Evolutionary conservation across 2,113 vertebrate species (phyloP).

Genomic region (Chinchilla lanigera): DNA sequence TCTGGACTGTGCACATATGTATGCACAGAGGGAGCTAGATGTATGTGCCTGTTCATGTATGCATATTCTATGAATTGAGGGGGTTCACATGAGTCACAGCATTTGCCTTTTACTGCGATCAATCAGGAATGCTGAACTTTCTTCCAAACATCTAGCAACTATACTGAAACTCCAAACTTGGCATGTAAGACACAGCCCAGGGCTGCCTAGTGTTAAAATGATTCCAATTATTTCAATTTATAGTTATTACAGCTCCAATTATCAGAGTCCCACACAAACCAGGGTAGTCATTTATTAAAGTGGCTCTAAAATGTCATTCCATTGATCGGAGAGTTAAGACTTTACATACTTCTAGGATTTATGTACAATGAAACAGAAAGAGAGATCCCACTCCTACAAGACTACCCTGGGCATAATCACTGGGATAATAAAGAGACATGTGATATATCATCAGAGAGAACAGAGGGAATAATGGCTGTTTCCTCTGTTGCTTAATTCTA

Average conservation of each 20-base stretch:
- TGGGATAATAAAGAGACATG: neutral
- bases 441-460: slow-evolving; percentile 3
- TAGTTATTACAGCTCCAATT: neutral
- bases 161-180: neutral
- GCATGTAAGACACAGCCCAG: neutral
- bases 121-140: slow-evolving; percentile 2
- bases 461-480: neutral
- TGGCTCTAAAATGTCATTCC: slow-evolving; percentile 26
- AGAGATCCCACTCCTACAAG: neutral
- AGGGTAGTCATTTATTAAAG: neutral
- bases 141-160: slow-evolving; percentile 23
- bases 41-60: neutral
- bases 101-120: slow-evolving; percentile 30
- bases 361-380: neutral
- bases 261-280: neutral
- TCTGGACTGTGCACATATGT: neutral
- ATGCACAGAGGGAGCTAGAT: too few species aligned
- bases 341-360: neutral
- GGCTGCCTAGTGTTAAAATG: neutral
- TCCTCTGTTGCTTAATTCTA: neutral
- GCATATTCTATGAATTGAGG: neutral
- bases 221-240: neutral
- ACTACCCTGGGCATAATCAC: neutral
- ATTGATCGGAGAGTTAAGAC: neutral
- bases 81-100: neutral